A percentile compares a stretch with the other conserved stretches of the same genome.
These are phyloP conservation scores for Sepioteuthis lessoniana DNA, from an alignment of 2,888 invertebrate genomes.

Conservation along the genomic window DNA sequence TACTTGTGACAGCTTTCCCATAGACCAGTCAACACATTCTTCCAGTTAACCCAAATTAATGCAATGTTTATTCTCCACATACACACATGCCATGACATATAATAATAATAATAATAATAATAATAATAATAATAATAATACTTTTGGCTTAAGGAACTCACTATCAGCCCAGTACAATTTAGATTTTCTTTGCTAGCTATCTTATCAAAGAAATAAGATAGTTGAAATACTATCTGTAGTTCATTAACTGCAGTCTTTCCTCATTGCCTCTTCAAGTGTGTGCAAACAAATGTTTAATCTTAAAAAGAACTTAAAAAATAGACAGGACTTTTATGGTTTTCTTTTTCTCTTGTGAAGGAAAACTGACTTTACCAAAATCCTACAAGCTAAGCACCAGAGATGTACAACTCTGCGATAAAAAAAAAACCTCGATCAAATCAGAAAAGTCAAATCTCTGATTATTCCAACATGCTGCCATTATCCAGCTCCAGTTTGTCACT, in stretches of 20 bases:
- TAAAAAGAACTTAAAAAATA: too few species aligned
- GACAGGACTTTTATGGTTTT: too few species aligned
- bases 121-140: too few species aligned
- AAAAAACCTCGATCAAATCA: too few species aligned
- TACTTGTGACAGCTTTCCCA: conserved; percentile 34
- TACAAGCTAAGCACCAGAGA: too few species aligned
- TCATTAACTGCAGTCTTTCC: not conserved
- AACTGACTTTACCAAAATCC: too few species aligned
- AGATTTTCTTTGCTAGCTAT: not conserved
- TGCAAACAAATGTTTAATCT: too few species aligned
- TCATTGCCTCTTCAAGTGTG: not conserved
- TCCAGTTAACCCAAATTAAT: conserved; percentile 39
- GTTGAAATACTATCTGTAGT: not conserved
- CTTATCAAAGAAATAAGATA: not conserved
- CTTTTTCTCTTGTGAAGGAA: too few species aligned
- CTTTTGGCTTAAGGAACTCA: conserved; percentile 12
- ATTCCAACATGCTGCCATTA: too few species aligned
- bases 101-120: not conserved
- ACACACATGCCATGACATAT: not conserved
- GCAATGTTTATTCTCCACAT: not conserved
- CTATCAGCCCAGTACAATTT: not conserved
- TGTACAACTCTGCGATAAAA: too few species aligned
- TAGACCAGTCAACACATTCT: conserved; percentile 43
- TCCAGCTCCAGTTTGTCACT: too few species aligned
- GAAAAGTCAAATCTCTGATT: too few species aligned